phyloP scores from a whole-genome alignment of 53 echinoderm and acorn worm genomes.

The Crossaster papposus region DNA sequence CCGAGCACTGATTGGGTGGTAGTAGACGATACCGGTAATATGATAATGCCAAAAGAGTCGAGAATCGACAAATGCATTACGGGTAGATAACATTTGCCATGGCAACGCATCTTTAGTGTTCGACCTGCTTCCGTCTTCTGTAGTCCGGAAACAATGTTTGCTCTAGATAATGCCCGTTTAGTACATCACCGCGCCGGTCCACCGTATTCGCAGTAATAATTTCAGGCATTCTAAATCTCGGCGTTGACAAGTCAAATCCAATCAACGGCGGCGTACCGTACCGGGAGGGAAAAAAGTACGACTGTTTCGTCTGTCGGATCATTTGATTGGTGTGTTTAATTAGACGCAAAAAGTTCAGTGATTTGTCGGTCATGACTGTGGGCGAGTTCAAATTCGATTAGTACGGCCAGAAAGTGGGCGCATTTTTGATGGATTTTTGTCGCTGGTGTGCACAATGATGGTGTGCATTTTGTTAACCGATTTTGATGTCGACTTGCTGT shows the following conservation, averaged over 20 bases:
- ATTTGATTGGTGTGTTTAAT: conserved; percentile 13
- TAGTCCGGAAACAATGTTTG: not conserved
- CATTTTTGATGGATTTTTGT: not conserved
- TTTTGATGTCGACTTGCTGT: too few species aligned
- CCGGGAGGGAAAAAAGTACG: not conserved
- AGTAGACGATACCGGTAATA: not conserved
- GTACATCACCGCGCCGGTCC: not conserved
- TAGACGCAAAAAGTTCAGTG: not conserved
- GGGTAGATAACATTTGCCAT: not conserved
- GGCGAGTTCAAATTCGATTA: not conserved
- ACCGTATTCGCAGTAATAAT: conserved; percentile 8
- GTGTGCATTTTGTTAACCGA: too few species aligned
- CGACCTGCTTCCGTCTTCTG: not conserved
- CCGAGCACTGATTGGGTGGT: not conserved
- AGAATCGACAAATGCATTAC: not conserved
- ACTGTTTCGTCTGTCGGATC: not conserved
- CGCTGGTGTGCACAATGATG: not conserved
- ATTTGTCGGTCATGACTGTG: not conserved
- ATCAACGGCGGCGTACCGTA: conserved; percentile 29
- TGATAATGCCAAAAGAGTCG: not conserved
- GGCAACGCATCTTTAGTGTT: not conserved
- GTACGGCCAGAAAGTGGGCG: not conserved
- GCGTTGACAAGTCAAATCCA: conserved; percentile 25
- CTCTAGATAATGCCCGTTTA: not conserved
- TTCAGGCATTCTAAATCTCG: not conserved